phyloP scores from a whole-genome alignment of 2,113 vertebrate genomes.

The Crotalus viridis region DNA sequence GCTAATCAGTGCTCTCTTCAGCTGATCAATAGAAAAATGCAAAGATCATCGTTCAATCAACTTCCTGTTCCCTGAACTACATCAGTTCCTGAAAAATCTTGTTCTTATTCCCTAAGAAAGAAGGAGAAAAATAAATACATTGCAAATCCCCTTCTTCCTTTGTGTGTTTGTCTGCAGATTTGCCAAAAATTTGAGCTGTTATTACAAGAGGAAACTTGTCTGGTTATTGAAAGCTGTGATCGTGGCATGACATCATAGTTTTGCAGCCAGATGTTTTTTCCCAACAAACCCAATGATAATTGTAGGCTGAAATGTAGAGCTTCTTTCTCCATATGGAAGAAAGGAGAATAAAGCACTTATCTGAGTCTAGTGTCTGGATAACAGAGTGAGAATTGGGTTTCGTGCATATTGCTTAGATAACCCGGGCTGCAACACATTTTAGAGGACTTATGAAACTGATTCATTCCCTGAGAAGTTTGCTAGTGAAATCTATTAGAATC shows the following conservation, averaged over 20 bases:
- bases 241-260: neutral
- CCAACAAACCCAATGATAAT: neutral
- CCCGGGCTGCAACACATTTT: neutral
- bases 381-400: neutral
- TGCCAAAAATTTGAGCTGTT: neutral
- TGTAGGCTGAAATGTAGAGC: neutral
- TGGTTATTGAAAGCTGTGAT: neutral
- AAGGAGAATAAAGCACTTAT: neutral
- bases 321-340: neutral
- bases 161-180: neutral
- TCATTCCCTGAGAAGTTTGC: neutral
- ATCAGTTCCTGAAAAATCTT: neutral
- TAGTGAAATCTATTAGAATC: neutral
- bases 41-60: neutral
- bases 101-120: neutral
- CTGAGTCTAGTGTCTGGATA: neutral
- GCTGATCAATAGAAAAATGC: neutral
- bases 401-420: neutral
- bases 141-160: neutral
- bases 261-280: neutral
- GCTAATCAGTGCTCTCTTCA: neutral
- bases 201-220: neutral
- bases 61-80: neutral
- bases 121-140: neutral
- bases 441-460: neutral